Conservation (phyloP, 2,797 vertebrate genomes). For the Geotrypetes seraphini region DNA sequence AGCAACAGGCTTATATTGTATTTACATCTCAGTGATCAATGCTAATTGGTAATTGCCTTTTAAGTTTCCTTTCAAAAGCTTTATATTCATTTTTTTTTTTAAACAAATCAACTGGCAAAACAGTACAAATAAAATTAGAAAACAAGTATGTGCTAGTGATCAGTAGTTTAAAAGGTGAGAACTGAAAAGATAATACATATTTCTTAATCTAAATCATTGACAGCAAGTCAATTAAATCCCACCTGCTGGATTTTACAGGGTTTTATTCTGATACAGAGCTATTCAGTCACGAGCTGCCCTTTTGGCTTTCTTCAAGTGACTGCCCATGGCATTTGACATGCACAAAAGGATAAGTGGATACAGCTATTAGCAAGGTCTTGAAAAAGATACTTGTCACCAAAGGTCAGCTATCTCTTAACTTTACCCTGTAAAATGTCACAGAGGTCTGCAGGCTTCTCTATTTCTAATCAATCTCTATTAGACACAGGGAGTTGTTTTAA, state of each 20-base stretch:
- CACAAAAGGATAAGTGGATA: slow-evolving; percentile 45
- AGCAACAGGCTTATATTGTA: no score
- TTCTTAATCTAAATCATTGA: slow-evolving; percentile 27
- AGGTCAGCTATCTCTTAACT: slow-evolving; percentile 44
- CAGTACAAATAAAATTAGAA: slow-evolving; percentile 6
- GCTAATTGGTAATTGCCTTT: no score
- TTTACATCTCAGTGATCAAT: no score
- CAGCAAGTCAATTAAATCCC: slow-evolving; percentile 35
- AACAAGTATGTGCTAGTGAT: neutral
- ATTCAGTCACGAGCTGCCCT: slow-evolving; percentile 28
- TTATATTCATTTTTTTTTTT: no score
- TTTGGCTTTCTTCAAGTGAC: slow-evolving; percentile 40
- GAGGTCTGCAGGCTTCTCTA: slow-evolving; percentile 27
- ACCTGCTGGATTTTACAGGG: slow-evolving; percentile 37
- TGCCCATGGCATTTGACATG: slow-evolving; percentile 38
- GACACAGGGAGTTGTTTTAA: slow-evolving; percentile 25
- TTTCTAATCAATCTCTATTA: slow-evolving; percentile 28
- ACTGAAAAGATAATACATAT: neutral
- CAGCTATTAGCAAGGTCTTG: slow-evolving; percentile 49
- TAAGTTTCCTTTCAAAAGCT: no score
- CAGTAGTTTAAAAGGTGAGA: neutral
- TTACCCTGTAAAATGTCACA: slow-evolving; percentile 47
- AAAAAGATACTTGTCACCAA: slow-evolving; percentile 44
- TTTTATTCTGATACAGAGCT: slow-evolving; percentile 38
- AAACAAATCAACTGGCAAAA: no score